A percentile compares a stretch with the other conserved stretches of the same genome.
phyloP scores from a whole-genome alignment of 2,113 vertebrate species.

The Alligator mississippiensis region DNA sequence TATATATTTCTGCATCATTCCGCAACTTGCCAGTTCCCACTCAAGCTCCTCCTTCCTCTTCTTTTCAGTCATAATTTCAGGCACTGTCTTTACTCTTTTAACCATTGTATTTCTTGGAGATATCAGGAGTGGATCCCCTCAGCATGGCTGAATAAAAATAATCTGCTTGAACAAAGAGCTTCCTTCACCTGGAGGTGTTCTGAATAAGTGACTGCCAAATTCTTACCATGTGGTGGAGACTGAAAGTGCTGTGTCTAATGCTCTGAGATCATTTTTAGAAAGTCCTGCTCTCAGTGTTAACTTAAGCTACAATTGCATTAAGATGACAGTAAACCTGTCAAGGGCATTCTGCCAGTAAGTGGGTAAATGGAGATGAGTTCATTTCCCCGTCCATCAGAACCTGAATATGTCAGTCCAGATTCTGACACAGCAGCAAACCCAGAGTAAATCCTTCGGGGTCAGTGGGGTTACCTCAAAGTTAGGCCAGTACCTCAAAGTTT shows the following conservation, averaged over 20 bases:
- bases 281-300: neutral
- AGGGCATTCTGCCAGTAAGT: conserved; percentile 11
- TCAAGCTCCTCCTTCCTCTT: conserved; percentile 9
- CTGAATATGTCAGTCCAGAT: neutral
- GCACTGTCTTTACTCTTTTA: neutral
- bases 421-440: neutral
- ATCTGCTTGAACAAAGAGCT: neutral
- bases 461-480: neutral
- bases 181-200: conserved; percentile 3
- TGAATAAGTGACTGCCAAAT: neutral
- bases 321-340: neutral
- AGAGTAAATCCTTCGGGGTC: conserved; percentile 19
- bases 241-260: conserved; percentile 26
- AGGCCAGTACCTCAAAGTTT: conserved; percentile 29
- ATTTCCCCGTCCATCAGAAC: neutral
- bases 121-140: neutral
- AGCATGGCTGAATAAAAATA: conserved; percentile 11
- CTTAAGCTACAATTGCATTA: neutral
- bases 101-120: neutral
- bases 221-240: neutral
- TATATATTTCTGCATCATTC: conserved; percentile 25
- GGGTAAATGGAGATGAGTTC: neutral
- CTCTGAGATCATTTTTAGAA: conserved; percentile 26
- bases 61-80: neutral
- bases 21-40: neutral